A percentile compares a stretch with the other conserved stretches of the same genome.
Conservation (phyloP, 2,888 invertebrate genomes). For the Vesta saturnalis region DNA sequence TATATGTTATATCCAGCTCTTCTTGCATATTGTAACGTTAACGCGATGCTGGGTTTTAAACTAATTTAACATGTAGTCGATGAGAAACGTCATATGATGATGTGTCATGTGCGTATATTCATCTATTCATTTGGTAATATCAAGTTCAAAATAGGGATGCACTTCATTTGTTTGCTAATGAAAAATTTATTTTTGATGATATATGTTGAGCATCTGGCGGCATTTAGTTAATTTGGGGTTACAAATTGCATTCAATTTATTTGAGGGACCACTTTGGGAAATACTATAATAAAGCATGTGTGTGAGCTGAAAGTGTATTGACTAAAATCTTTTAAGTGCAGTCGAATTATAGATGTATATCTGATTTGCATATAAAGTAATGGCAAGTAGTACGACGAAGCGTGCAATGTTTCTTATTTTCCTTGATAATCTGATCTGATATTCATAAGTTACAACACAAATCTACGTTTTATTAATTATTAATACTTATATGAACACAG, state of each 20-base stretch:
- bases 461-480: conserved; percentile 33
- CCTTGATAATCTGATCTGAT: conserved; percentile 28
- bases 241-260: conserved; percentile 38
- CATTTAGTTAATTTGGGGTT: conserved; percentile 38
- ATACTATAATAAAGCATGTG: conserved; percentile 15
- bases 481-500: conserved; percentile 35
- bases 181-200: conserved; percentile 39
- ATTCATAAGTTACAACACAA: conserved; percentile 30
- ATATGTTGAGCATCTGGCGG: conserved; percentile 36
- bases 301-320: neutral
- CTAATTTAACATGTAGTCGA: conserved; percentile 30
- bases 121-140: conserved; percentile 25
- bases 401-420: conserved; percentile 18
- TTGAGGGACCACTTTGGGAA: conserved; percentile 19
- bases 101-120: conserved; percentile 29
- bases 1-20: too few species aligned
- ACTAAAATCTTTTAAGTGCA: neutral
- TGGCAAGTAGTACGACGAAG: conserved; percentile 6
- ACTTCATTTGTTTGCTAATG: conserved; percentile 36
- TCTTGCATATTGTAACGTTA: too few species aligned
- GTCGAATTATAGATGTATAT: neutral
- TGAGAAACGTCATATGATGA: conserved; percentile 37
- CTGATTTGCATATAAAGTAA: conserved; percentile 11
- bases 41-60: conserved; percentile 32
- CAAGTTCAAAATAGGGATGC: conserved; percentile 24